A percentile compares a stretch with the other conserved stretches of the same genome.
Evolutionary conservation across 2,888 invertebrate species (phyloP).

Genomic region (Caradrina clavipalpis): DNA sequence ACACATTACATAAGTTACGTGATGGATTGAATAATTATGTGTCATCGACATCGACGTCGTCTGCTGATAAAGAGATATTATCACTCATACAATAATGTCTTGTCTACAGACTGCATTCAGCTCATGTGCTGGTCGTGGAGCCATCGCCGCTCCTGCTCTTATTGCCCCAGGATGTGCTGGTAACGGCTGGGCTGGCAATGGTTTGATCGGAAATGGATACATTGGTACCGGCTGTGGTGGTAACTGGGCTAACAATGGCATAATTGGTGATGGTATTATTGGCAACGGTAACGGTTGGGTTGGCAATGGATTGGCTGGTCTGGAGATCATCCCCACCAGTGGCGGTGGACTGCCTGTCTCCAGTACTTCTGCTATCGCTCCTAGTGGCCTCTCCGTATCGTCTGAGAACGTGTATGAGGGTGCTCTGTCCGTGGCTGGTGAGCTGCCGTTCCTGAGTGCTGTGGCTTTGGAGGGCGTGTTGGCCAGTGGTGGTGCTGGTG

Average conservation of each 20-base stretch:
- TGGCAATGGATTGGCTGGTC: constrained; percentile 48
- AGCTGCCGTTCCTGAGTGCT: constrained; percentile 51
- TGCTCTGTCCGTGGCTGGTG: constrained; percentile 37
- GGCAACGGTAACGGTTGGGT: constrained; percentile 11
- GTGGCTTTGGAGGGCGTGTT: constrained; percentile 31
- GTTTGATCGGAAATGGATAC: no score
- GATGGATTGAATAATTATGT: no score
- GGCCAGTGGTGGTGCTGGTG: constrained; percentile 42
- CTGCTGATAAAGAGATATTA: no score
- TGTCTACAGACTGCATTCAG: neutral
- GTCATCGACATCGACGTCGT: no score
- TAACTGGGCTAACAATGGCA: constrained; percentile 7
- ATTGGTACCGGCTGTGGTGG: neutral
- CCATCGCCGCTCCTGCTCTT: neutral
- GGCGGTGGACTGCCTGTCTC: constrained; percentile 48
- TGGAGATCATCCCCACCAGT: constrained; percentile 43
- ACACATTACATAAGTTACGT: no score
- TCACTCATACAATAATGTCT: neutral
- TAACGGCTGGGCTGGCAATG: neutral
- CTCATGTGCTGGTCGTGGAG: constrained; percentile 4
- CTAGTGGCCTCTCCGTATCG: constrained; percentile 46
- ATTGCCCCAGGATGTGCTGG: constrained; percentile 1
- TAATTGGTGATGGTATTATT: constrained; percentile 9
- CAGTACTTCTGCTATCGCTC: constrained; percentile 44
- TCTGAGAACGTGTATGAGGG: constrained; percentile 59